phyloP scores from a whole-genome alignment of 2,888 invertebrate species.

The Caenorhabditis doughertyi region DNA sequence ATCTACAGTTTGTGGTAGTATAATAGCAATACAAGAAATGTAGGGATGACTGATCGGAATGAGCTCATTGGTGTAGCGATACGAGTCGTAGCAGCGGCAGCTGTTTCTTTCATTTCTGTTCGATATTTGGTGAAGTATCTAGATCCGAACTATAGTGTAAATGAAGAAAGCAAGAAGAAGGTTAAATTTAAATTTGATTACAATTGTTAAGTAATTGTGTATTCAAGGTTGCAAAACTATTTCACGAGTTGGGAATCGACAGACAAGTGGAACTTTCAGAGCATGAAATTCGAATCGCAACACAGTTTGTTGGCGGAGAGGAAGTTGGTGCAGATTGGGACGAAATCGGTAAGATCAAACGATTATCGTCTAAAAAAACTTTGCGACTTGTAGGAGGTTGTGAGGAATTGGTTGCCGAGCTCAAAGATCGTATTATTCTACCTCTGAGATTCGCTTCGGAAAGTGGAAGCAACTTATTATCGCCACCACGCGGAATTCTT shows the following conservation, averaged over 20 bases:
- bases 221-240: slow-evolving; percentile 73
- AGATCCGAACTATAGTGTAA: slow-evolving; percentile 73
- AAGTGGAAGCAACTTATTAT: slow-evolving; percentile 58
- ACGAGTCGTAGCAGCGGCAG: slow-evolving; percentile 69
- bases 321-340: slow-evolving; percentile 73
- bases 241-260: slow-evolving; percentile 73
- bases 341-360: slow-evolving; percentile 68
- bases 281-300: slow-evolving; percentile 79
- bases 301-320: slow-evolving; percentile 74
- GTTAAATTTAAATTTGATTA: too few relatives aligned
- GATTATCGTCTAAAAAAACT: too few relatives aligned
- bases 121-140: slow-evolving; percentile 71
- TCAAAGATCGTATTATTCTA: slow-evolving; percentile 79
- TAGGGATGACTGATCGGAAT: slow-evolving; percentile 56
- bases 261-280: slow-evolving; percentile 74
- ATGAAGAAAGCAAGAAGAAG: slow-evolving; percentile 76
- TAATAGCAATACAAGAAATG: neutral
- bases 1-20: neutral
- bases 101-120: slow-evolving; percentile 68
- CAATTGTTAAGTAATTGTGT: too few relatives aligned
- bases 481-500: slow-evolving; percentile 77
- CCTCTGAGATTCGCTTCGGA: slow-evolving; percentile 73
- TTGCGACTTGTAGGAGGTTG: slow-evolving; percentile 74
- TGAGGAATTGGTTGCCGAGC: slow-evolving; percentile 75
- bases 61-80: slow-evolving; percentile 67